Evolutionary conservation across 2,113 vertebrate species (phyloP), one percentile per base, ranked within the genome.

Genomic region (Cyprinodon variegatus): DNA sequence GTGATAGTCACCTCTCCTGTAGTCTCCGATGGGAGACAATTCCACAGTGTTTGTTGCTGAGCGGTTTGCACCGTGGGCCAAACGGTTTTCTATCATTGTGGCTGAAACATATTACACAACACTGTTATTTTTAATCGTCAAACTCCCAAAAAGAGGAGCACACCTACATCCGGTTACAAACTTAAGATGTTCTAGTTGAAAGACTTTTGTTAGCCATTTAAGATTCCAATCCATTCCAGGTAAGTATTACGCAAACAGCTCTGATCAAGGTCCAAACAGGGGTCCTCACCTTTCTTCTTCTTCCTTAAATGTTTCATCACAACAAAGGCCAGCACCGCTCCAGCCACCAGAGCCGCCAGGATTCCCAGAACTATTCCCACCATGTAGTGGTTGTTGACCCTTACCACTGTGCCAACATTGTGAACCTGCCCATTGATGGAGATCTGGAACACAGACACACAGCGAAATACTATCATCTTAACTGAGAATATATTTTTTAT

Each of bases 351-450:
- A 61, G 94, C 93, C 6, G 94, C 22, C 43, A 96, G 68, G 4
- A 89, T 93, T 36, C 96, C 94, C 38, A 99, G 85, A 61, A 95
- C 90, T 3, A 94, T 93, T 50, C 92, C 95, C 85, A 95, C 89
- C n/a, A 95, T 94, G 64, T 94, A 78, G 69, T 95, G 94, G 76
- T 93, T 91, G 72, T 89, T 85, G 2, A 92, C 81, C 3, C 92
- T 70, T 36, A 96, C 84, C 60, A 99, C 97, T 0, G 72, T 93
- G 38, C 96, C 97, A 76, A 97, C 91, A 0, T 85, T 77, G 40
- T 90, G 96, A 22, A 94, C 96, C 15, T 84, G 90, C 0, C 92
- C 91, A 0, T 98, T 97, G 71, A 98, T 93, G 63, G 88, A 93
- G 70, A 95, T 94, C 95, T 95, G 64, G 45, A 70, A 0, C 68